These are phyloP conservation scores for Hyposoter dolosus DNA, from an alignment of 2,888 invertebrate genomes.

Conservation along the genomic window DNA sequence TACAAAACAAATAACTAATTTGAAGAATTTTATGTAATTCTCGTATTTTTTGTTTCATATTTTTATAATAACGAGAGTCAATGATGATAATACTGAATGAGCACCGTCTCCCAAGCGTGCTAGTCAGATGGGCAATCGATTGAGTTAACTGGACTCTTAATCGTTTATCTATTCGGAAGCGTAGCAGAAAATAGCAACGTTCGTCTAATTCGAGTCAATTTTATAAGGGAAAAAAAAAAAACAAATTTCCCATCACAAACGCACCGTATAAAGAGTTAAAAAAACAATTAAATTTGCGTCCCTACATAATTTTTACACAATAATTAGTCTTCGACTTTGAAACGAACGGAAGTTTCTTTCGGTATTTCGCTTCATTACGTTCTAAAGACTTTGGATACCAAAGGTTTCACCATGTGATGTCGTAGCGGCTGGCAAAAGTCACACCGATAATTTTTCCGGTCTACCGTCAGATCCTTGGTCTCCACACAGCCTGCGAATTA, in stretches of 20 bases:
- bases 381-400: slow-evolving; percentile 80
- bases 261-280: slow-evolving; percentile 48
- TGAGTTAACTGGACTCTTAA: slow-evolving; percentile 4
- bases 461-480: slow-evolving; percentile 80
- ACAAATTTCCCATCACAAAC: slow-evolving; percentile 7
- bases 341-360: slow-evolving; percentile 54
- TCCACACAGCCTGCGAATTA: slow-evolving; percentile 82
- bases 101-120: slow-evolving; percentile 55
- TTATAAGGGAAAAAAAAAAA: slow-evolving; percentile 37
- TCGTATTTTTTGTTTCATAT: background rate
- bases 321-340: slow-evolving; percentile 68
- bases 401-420: slow-evolving; percentile 78
- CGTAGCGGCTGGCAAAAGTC: slow-evolving; percentile 81
- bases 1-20: slow-evolving; percentile 40
- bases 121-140: slow-evolving; percentile 54
- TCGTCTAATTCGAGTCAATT: slow-evolving; percentile 22
- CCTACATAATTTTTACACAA: slow-evolving; percentile 55
- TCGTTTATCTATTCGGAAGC: slow-evolving; percentile 31
- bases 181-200: slow-evolving; percentile 30
- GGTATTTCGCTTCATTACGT: slow-evolving; percentile 69
- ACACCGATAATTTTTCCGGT: slow-evolving; percentile 82
- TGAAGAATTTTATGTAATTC: slow-evolving; percentile 21
- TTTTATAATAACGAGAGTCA: slow-evolving; percentile 40
- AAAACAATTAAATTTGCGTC: slow-evolving; percentile 34
- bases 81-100: slow-evolving; percentile 64